Evolutionary conservation across 2,797 vertebrate species (phyloP).

Genomic region (Sebastolobus altivelis): DNA sequence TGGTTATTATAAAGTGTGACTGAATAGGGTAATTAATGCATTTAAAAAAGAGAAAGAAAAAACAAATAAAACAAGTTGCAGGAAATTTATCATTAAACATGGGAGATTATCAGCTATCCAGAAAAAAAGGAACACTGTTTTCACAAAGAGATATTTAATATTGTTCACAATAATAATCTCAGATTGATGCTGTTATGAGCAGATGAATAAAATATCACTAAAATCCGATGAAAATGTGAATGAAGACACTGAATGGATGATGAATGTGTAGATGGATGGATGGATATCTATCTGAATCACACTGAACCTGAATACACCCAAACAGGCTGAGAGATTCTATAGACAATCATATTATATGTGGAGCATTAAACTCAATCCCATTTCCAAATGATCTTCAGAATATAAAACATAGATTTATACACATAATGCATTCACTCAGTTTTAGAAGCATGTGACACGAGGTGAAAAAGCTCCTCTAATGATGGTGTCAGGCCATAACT

Average conservation of each 20-base stretch:
- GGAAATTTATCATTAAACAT: too few relatives aligned
- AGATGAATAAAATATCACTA: background rate
- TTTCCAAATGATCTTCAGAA: conserved; percentile 33
- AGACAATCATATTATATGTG: conserved; percentile 38
- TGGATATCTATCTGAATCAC: conserved; percentile 6
- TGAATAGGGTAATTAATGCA: background rate
- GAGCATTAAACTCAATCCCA: conserved; percentile 35
- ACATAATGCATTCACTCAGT: conserved; percentile 7
- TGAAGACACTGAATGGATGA: background rate
- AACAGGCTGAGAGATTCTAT: conserved; percentile 7
- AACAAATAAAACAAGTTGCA: too few relatives aligned
- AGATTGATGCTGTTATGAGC: background rate
- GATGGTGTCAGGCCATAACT: background rate
- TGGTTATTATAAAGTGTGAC: too few relatives aligned
- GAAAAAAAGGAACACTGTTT: too few relatives aligned
- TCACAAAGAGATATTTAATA: fast-evolving
- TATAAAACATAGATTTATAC: background rate
- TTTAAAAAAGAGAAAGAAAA: background rate
- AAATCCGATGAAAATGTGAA: background rate
- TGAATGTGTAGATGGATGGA: background rate
- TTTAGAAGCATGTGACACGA: background rate
- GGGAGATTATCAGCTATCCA: too few relatives aligned
- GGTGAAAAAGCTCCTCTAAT: background rate
- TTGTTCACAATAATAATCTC: background rate
- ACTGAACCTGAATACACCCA: background rate